A percentile compares a stretch with the other conserved stretches of the same genome.
phyloP scores from a whole-genome alignment of 2,888 invertebrate genomes.

The Drosophila longiperda region DNA sequence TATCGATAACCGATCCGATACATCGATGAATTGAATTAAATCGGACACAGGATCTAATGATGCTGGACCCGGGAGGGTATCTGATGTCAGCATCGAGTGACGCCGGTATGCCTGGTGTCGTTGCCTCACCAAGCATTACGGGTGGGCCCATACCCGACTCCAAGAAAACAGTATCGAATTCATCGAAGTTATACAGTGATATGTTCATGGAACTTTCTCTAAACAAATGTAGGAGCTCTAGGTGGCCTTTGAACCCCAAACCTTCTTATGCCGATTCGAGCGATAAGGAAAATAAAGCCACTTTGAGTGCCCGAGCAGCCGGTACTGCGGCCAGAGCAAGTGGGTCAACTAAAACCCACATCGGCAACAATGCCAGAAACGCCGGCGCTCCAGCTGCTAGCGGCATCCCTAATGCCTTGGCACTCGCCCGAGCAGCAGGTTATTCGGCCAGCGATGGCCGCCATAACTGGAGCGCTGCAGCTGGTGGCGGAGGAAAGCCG shows the following conservation, averaged over 20 bases:
- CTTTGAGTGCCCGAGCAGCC: constrained; percentile 60
- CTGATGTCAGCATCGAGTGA: constrained; percentile 89
- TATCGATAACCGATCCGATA: background rate
- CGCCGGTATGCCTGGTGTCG: constrained; percentile 70
- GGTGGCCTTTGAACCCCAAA: no score
- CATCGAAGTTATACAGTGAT: constrained; percentile 90
- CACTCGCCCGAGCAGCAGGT: no score
- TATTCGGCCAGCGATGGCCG: no score
- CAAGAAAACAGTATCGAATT: constrained; percentile 93
- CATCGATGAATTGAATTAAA: constrained; percentile 20
- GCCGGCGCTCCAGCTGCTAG: constrained; percentile 55
- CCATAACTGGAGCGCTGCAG: no score
- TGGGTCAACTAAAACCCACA: constrained; percentile 37
- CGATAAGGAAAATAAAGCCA: no score
- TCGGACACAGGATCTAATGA: constrained; percentile 69
- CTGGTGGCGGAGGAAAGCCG: no score
- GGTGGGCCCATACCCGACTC: constrained; percentile 86
- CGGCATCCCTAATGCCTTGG: no score
- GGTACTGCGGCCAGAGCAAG: constrained; percentile 69
- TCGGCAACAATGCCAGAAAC: constrained; percentile 46
- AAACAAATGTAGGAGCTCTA: no score
- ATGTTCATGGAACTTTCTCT: constrained; percentile 88
- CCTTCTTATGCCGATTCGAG: no score
- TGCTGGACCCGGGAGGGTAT: constrained; percentile 68
- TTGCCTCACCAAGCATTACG: constrained; percentile 82